A percentile compares a stretch with the other conserved stretches of the same genome.
These are phyloP conservation scores for Lithophane semibrunnea DNA, from an alignment of 2,888 invertebrate genomes.

Conservation along the genomic window DNA sequence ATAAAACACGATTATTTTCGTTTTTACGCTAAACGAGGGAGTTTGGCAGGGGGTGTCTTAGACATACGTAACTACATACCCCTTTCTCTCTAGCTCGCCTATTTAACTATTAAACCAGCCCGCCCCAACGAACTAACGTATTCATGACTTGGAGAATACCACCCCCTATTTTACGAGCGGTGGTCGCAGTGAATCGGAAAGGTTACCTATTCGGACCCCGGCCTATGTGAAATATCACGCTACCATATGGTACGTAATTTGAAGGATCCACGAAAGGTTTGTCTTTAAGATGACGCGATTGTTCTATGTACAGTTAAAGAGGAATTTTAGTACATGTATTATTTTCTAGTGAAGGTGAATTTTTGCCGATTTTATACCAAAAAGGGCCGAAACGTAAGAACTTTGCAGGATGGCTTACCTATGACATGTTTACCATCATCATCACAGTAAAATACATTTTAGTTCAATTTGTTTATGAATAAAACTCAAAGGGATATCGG, in stretches of 20 bases:
- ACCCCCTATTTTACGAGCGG: slow-evolving; percentile 86
- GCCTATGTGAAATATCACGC: slow-evolving; percentile 82
- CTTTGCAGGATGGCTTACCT: neutral
- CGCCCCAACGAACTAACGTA: slow-evolving; percentile 84
- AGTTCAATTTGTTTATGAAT: slow-evolving; percentile 38
- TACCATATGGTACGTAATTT: slow-evolving; percentile 81
- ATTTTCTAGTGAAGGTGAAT: slow-evolving; percentile 20
- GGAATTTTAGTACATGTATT: slow-evolving; percentile 28
- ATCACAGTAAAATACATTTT: slow-evolving; percentile 21
- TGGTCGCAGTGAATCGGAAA: slow-evolving; percentile 85
- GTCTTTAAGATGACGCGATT: slow-evolving; percentile 52
- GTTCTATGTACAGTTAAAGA: slow-evolving; percentile 50
- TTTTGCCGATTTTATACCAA: neutral
- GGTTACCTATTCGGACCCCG: slow-evolving; percentile 83
- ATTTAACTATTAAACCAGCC: slow-evolving; percentile 88
- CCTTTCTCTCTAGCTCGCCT: slow-evolving; percentile 77
- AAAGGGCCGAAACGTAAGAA: neutral
- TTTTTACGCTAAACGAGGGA: slow-evolving; percentile 66
- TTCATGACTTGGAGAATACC: slow-evolving; percentile 88
- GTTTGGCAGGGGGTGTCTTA: slow-evolving; percentile 66
- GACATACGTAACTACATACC: slow-evolving; percentile 70
- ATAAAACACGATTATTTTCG: slow-evolving; percentile 60
- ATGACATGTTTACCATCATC: neutral
- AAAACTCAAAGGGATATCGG: slow-evolving; percentile 46
- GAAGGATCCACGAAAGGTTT: slow-evolving; percentile 73